Base-by-base conservation (phyloP, 2,113 vertebrate genomes). In the Axis porcinus region DNA sequence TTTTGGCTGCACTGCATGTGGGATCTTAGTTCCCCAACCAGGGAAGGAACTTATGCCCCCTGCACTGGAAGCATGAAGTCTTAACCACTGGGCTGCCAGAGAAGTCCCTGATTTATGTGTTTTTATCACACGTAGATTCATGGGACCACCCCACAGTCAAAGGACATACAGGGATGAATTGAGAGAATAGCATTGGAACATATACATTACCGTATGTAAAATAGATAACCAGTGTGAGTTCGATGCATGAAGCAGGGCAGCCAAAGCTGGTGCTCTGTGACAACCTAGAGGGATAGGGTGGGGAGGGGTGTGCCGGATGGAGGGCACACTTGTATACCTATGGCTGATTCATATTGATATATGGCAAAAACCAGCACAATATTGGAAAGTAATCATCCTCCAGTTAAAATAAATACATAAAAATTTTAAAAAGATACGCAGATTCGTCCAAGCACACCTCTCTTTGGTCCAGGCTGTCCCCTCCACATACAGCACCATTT, bases 341-440 rank as follows among this genome's bases (percentile, higher is more conserved):
- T 13, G 67, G 67, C 67, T 11, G 0, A 6, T 40, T 40, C 67
- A 74, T 40, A 25, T 5, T 40, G 10, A 12, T 40, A 13, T 6
- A 40, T 74, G 36, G 67, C n/a, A 40, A 74, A 40, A 70, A 6
- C 19, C 67, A 70, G 19, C n/a, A 70, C 19, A 25, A 36, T 36
- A 36, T 3, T 36, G n/a, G n/a, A 70, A 36, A 40, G 67, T 12
- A 23, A 70, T 36, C n/a, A 70, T 70, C n/a, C n/a, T 6, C 67
- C 17, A 70, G 21, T 36, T 70, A 70, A 67, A 70, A 36, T 67
- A 67, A 70, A 70, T 70, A 70, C 5, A 58, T 27, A 27, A 36
- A 11, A 1, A 11, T 21, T 36, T 36, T 0, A 9, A n/a, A 67
- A 67, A 50, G 79, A 94, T 0, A 28, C 19, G 21, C 1, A 55